Conservation (phyloP, 2,113 vertebrate genomes). For the Tachysurus vachellii region DNA sequence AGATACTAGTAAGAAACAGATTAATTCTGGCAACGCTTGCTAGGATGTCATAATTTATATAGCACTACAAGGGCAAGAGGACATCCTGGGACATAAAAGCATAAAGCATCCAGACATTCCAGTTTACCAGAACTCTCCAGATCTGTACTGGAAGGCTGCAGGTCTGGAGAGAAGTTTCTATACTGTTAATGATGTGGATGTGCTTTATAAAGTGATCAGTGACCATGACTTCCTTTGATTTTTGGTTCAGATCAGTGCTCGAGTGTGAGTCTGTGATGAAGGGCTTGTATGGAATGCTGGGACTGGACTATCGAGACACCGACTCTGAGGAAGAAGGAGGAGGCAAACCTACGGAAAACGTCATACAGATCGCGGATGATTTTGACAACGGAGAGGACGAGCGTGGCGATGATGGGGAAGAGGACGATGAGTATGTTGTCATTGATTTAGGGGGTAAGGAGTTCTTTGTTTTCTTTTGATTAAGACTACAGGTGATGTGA, state of each 20-base stretch:
- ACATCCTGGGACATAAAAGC: not conserved
- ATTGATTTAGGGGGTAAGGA: constrained; percentile 44
- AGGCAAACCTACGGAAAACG: not conserved
- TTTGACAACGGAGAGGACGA: not conserved
- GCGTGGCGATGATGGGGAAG: not conserved
- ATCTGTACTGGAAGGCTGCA: not conserved
- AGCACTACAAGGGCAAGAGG: not conserved
- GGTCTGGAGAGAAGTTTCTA: not conserved
- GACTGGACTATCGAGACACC: constrained; percentile 62
- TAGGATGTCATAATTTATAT: not conserved
- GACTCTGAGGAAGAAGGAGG: constrained; percentile 60
- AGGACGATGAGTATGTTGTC: constrained; percentile 39
- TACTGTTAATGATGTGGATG: not conserved
- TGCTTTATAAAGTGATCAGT: not conserved
- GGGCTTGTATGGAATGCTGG: constrained; percentile 63
- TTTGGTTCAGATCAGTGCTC: constrained; percentile 60
- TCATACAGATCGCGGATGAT: constrained; percentile 12
- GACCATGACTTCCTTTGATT: not conserved
- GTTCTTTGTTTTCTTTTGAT: not conserved
- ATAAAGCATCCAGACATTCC: not conserved
- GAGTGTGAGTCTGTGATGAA: constrained; percentile 63
- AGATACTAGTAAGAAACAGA: not conserved
- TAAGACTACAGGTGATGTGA: not conserved
- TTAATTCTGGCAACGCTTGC: too few species aligned
- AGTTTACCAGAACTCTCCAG: not conserved